Evolutionary conservation across 2,888 invertebrate genomes (phyloP), one percentile per base, ranked within the genome.

Genomic region (Tinea pellionella): DNA sequence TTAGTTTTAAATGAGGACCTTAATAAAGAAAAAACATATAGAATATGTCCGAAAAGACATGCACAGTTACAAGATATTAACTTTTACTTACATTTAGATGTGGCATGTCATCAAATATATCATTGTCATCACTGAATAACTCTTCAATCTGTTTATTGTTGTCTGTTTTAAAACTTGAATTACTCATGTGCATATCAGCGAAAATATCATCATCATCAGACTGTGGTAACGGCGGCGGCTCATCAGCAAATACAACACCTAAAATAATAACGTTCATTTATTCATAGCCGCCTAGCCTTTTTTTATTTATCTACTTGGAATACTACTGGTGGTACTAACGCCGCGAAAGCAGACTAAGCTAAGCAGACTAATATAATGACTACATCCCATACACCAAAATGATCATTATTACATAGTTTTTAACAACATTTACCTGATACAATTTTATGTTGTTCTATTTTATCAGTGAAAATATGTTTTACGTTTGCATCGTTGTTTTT

Each of bases 171-270:
- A 15, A 1, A 15, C 2, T 13, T 47, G 47, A 47, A 4, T 6
- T 15, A 8, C 15, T 2, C 13, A 15, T 47, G 9, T 16, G 13
- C 47, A 47, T 55, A 6, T 19, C 47, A 2, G 47, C 78, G 66
- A 82, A 83, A 60, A 86, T 77, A 32, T 83, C 82, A 0, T 78
- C 75, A 1, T 78, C 75, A 8, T 70, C 63, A 0, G 63, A 0
- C 63, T 61, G 0, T 74, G 69, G 51, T 0, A 89, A 64, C 0
- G 90, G 90, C 0, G 90, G 90, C 0, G 90, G 90, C 66, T 89
- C 89, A 65, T 89, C 88, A 0, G 79, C 72, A 72, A 90, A 90
- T 64, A 90, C 68, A 57, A 76, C 77, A 19, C 80, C 88, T 88
- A 63, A 11, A 63, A 63, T 59, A 56, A 60, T 9, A 30, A 4